Evolutionary conservation across 1,140 invertebrate genomes (phyloP).

Genomic region (Chironomus tepperi): DNA sequence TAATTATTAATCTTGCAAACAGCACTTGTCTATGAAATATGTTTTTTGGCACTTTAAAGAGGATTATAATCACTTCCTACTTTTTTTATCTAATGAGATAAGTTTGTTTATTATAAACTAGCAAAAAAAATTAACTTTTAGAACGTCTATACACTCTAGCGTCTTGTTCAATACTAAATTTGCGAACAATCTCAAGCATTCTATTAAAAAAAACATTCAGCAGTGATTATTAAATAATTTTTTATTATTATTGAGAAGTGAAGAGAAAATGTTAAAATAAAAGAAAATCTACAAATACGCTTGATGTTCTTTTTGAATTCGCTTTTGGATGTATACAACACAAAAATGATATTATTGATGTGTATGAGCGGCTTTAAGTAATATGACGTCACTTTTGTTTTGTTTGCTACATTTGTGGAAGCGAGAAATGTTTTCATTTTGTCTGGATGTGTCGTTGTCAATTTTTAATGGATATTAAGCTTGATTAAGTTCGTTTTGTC

Average conservation of each 20-base stretch:
- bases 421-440: neutral
- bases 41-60: neutral
- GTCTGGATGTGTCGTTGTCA: too few species aligned
- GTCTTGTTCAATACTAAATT: slow-evolving; percentile 14
- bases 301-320: neutral
- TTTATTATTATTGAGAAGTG: neutral
- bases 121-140: neutral
- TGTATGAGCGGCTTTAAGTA: neutral
- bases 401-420: neutral
- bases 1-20: neutral
- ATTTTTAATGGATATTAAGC: too few species aligned
- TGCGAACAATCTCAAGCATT: neutral
- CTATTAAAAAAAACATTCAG: neutral
- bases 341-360: too few species aligned
- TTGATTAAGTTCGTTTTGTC: too few species aligned
- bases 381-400: neutral
- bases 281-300: neutral
- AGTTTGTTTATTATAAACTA: neutral
- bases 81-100: neutral
- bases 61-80: neutral
- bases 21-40: neutral
- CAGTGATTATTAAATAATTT: neutral
- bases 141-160: neutral
- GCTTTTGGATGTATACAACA: neutral
- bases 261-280: slow-evolving; percentile 8